Conservation (phyloP, 1,140 invertebrate species). For the Whitmania pigra region DNA sequence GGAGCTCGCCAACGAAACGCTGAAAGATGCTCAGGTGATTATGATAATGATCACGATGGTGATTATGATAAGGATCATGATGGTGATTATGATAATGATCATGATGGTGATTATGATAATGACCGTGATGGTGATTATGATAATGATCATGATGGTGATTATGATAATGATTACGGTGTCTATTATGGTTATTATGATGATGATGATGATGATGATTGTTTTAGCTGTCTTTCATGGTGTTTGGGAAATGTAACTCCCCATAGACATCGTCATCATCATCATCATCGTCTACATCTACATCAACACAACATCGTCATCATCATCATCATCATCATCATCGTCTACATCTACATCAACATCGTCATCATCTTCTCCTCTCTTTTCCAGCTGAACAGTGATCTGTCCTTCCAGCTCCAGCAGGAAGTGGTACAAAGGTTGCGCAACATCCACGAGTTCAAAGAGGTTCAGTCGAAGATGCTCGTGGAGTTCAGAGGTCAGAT, state of each 20-base stretch:
- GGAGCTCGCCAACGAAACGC: background rate
- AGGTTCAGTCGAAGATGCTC: background rate
- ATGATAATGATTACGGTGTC: too few species aligned
- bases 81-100: too few species aligned
- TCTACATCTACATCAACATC: background rate
- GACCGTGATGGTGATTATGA: too few species aligned
- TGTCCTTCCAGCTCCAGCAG: background rate
- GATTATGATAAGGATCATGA: background rate
- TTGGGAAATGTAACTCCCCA: too few species aligned
- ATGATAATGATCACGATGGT: constrained; percentile 6
- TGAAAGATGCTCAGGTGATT: constrained; percentile 3
- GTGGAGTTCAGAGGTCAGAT: background rate
- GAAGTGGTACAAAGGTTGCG: constrained; percentile 1
- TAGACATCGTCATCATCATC: constrained; percentile 1
- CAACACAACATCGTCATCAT: background rate
- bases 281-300: background rate
- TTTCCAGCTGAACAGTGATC: background rate
- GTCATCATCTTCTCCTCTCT: background rate
- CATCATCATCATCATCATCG: constrained; percentile 5
- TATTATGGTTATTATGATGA: too few species aligned
- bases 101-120: too few species aligned
- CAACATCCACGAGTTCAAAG: background rate
- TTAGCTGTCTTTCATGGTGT: too few species aligned
- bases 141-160: too few species aligned
- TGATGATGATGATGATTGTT: too few species aligned